A percentile compares a stretch with the other conserved stretches of the same genome.
Conservation (phyloP, 1,140 invertebrate species). For the Drosophila sucinea region DNA sequence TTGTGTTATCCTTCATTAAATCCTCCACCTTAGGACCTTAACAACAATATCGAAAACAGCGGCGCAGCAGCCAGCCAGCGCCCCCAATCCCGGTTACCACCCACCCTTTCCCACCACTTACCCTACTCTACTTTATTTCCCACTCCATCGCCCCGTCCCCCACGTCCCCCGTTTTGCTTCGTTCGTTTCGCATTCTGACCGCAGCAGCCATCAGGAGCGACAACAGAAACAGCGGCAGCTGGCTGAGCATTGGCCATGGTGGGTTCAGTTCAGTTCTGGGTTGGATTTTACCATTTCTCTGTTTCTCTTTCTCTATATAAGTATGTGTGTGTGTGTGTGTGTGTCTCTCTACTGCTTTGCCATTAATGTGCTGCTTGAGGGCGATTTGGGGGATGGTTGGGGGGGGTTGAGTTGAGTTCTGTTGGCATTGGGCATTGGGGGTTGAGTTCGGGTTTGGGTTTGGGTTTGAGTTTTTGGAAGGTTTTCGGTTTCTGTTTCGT, state of each 20-base stretch:
- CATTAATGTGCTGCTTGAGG: constrained; percentile 74
- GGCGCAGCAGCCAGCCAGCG: constrained; percentile 31
- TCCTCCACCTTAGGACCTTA: constrained; percentile 74
- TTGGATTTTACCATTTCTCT: constrained; percentile 25
- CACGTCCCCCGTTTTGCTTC: not conserved
- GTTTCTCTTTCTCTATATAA: constrained; percentile 30
- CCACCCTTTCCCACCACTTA: constrained; percentile 42
- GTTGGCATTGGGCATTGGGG: constrained; percentile 9
- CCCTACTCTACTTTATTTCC: constrained; percentile 64
- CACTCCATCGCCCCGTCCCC: not conserved
- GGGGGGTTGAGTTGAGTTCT: constrained; percentile 1
- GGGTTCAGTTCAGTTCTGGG: not conserved
- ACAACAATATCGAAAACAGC: constrained; percentile 78
- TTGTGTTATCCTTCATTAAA: constrained; percentile 75
- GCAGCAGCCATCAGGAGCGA: constrained; percentile 21
- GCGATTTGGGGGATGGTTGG: constrained; percentile 24
- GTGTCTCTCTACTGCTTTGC: constrained; percentile 39
- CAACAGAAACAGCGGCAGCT: constrained; percentile 40
- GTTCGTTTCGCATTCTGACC: constrained; percentile 21
- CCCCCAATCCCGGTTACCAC: not conserved
- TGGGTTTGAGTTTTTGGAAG: constrained; percentile 21
- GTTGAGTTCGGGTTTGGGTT: constrained; percentile 41
- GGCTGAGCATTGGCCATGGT: constrained; percentile 25
- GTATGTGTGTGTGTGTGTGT: constrained; percentile 29
- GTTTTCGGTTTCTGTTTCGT: constrained; percentile 58